phyloP scores from a whole-genome alignment of 2,113 vertebrate species.

The Pionites leucogaster region DNA sequence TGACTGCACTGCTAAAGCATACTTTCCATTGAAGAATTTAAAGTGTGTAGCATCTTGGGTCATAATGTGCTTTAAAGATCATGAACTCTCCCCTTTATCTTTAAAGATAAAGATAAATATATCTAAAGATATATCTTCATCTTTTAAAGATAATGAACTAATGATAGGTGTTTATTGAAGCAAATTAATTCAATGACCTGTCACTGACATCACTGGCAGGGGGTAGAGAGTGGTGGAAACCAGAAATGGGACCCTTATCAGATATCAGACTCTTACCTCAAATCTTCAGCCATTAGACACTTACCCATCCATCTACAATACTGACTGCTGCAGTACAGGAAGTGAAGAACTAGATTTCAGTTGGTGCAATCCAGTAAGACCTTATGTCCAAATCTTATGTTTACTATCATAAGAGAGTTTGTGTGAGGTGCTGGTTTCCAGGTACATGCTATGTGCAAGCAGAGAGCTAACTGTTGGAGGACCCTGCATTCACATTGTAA shows the following conservation, averaged over 20 bases:
- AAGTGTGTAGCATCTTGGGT: background rate
- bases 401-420: too few relatives aligned
- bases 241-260: background rate
- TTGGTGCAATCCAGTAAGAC: background rate
- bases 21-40: background rate
- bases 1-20: background rate
- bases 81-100: background rate
- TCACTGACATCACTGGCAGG: background rate
- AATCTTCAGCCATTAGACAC: background rate
- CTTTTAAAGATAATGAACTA: background rate
- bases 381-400: background rate
- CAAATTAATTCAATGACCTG: background rate
- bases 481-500: background rate
- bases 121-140: background rate
- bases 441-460: too few relatives aligned
- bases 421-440: background rate
- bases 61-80: background rate
- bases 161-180: background rate
- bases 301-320: background rate
- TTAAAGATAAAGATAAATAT: background rate
- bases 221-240: background rate
- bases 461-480: background rate
- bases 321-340: background rate
- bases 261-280: background rate
- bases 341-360: background rate